Conservation (phyloP, 2,888 invertebrate species). For the Rhagonycha lutea region DNA sequence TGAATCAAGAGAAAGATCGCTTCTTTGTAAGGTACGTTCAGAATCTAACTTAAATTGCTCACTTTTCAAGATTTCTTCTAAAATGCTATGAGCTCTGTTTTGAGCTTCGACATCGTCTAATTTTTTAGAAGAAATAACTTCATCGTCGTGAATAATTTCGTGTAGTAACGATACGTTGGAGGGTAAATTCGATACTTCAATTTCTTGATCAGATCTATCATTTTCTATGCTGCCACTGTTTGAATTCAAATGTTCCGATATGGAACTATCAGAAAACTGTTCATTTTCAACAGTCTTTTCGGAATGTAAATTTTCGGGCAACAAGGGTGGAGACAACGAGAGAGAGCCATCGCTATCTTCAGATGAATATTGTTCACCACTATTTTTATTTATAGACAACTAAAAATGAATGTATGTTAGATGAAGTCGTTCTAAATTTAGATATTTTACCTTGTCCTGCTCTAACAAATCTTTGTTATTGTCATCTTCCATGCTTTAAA, state of each 20-base stretch:
- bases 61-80: conserved; percentile 49
- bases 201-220: conserved; percentile 53
- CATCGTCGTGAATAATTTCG: conserved; percentile 37
- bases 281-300: not conserved
- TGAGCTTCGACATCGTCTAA: conserved; percentile 35
- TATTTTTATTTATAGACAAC: not conserved
- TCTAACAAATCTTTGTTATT: not conserved
- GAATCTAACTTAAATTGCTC: conserved; percentile 43
- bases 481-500: not conserved
- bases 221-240: conserved; percentile 48
- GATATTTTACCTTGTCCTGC: not conserved
- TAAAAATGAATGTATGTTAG: not conserved
- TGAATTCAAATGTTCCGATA: conserved; percentile 34
- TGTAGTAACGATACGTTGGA: conserved; percentile 33
- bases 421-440: not conserved
- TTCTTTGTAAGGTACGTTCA: conserved; percentile 24
- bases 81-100: conserved; percentile 44
- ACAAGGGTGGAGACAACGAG: conserved; percentile 31
- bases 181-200: conserved; percentile 47
- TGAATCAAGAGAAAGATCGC: conserved; percentile 37
- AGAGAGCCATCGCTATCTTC: conserved; percentile 29
- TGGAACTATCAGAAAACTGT: conserved; percentile 21
- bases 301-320: conserved; percentile 23
- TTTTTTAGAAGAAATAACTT: conserved; percentile 39
- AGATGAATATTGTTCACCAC: conserved; percentile 21